These are phyloP conservation scores for Noctilio leporinus DNA, from an alignment of 2,113 vertebrate genomes.

Conservation along the genomic window DNA sequence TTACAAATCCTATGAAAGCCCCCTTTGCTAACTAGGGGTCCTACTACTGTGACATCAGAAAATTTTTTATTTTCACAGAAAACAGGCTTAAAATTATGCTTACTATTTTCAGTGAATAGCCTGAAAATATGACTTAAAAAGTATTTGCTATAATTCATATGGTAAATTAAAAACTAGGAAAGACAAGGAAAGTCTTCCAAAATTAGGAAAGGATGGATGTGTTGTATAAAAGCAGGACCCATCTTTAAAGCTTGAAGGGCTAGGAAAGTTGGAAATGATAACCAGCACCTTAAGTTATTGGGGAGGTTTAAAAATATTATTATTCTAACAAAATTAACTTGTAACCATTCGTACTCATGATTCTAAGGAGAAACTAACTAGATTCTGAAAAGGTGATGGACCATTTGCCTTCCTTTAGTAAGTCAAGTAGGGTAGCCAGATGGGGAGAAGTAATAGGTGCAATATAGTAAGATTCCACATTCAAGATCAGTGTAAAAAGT, in stretches of 20 bases:
- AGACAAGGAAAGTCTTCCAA: neutral
- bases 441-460: neutral
- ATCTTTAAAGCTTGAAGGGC: neutral
- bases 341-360: neutral
- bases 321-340: neutral
- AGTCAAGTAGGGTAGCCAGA: neutral
- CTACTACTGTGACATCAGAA: neutral
- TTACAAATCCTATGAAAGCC: neutral
- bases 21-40: neutral
- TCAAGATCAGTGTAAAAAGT: neutral
- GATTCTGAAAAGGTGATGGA: neutral
- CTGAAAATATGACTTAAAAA: neutral
- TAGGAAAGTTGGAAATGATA: neutral
- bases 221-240: neutral
- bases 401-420: neutral
- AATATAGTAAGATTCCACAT: neutral
- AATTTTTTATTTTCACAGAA: neutral
- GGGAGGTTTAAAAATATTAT: neutral
- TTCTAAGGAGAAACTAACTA: neutral
- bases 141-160: neutral
- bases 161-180: neutral
- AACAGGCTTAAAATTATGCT: neutral
- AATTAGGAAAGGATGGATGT: neutral
- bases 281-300: neutral
- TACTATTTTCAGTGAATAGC: neutral